Conservation (phyloP, 1,140 invertebrate genomes). For the Nomia melanderi region DNA sequence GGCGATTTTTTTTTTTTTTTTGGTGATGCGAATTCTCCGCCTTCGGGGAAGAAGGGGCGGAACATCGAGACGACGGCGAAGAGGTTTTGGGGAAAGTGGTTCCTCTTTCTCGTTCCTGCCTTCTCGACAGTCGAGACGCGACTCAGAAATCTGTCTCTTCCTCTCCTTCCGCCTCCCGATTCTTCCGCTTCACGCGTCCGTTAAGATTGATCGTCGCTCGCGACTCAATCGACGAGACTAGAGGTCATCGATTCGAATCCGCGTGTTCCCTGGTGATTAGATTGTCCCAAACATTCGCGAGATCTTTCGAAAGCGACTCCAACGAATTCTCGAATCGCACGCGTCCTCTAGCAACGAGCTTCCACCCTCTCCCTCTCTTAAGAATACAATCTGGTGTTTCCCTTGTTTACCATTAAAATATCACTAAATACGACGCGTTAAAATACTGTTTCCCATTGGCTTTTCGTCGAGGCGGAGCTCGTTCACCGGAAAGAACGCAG, state of each 20-base stretch:
- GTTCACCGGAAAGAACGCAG: too few relatives aligned
- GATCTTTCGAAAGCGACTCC: neutral
- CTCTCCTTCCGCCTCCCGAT: neutral
- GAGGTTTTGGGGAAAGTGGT: constrained; percentile 41
- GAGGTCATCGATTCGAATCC: neutral
- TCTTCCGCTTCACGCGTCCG: too few relatives aligned
- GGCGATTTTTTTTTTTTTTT: constrained; percentile 31
- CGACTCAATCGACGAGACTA: neutral
- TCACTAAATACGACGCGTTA: neutral
- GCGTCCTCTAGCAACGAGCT: too few relatives aligned
- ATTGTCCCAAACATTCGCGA: neutral
- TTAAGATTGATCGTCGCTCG: neutral
- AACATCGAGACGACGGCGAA: constrained; percentile 54
- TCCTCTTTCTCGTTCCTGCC: constrained; percentile 7
- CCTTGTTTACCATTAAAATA: too few relatives aligned
- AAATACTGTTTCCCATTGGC: constrained; percentile 26
- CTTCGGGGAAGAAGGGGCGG: constrained; percentile 50
- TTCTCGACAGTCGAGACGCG: constrained; percentile 10
- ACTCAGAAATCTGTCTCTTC: neutral
- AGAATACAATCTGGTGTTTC: constrained; percentile 8
- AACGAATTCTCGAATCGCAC: too few relatives aligned
- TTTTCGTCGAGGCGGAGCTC: neutral
- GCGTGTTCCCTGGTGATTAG: neutral
- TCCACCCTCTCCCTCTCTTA: neutral
- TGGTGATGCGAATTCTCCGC: constrained; percentile 41